A percentile compares a stretch with the other conserved stretches of the same genome.
Conservation (phyloP, 2,888 invertebrate species). For the Clitarchus hookeri region DNA sequence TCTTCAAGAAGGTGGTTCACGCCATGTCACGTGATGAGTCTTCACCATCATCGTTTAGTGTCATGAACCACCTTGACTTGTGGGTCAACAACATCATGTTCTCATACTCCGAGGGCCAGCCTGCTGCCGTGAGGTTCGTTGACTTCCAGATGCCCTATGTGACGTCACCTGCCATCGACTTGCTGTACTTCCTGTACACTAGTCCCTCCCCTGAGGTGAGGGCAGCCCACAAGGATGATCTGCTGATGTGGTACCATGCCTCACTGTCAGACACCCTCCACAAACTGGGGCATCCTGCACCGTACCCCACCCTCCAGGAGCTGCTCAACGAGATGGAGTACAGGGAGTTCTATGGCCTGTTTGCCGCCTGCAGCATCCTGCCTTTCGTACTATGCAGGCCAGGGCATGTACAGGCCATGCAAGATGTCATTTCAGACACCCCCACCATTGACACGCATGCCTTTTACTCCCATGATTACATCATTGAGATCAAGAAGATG, state of each 20-base stretch:
- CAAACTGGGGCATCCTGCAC: conserved; percentile 10
- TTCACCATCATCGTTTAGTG: not conserved
- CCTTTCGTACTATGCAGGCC: conserved; percentile 36
- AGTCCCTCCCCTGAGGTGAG: conserved; percentile 35
- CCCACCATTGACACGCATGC: not conserved
- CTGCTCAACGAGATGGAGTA: conserved; percentile 38
- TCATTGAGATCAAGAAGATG: not conserved
- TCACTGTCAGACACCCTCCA: conserved; percentile 26
- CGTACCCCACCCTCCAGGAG: conserved; percentile 35
- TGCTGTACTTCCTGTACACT: not conserved
- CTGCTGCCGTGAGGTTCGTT: conserved; percentile 36
- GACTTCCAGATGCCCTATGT: not conserved
- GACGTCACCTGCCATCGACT: not conserved
- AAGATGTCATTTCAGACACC: not conserved
- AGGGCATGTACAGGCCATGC: conserved; percentile 29
- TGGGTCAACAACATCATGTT: conserved; percentile 40
- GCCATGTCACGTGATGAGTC: not conserved
- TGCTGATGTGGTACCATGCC: conserved; percentile 36
- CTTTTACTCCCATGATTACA: not conserved
- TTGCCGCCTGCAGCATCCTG: conserved; percentile 30
- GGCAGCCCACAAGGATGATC: conserved; percentile 27
- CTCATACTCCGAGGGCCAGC: not conserved
- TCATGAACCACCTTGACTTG: conserved; percentile 38
- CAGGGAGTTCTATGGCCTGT: conserved; percentile 38
- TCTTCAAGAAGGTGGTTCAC: not conserved